Base-by-base conservation (phyloP, 2,113 vertebrate genomes). In the Tiliqua scincoides region DNA sequence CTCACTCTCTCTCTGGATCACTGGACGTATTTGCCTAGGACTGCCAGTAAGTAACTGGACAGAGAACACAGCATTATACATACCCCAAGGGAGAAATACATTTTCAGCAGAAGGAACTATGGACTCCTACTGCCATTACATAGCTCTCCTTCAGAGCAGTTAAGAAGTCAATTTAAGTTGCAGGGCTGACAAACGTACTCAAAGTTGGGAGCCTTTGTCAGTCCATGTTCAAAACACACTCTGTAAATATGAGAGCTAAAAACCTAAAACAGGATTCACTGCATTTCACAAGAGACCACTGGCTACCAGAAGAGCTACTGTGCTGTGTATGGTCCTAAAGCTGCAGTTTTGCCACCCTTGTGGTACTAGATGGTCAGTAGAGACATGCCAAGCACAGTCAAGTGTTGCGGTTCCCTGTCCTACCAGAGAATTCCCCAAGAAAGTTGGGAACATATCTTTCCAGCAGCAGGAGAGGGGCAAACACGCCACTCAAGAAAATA, bases 61-160 rank as follows among this genome's bases (percentile, higher is more conserved):
- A 91, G n/a, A 86, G 72, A 80, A 52, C 17, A 63, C 7, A 17
- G 57, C 15, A 27, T 72, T 63, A 63, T 48, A 18, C 78, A 86
- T 37, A 65, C 18, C 7, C 59, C 85, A 81, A 74, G 78, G 59
- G 68, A 74, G 14, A 54, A 86, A 73, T 74, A 37, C 17, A 35
- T 37, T 6, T 25, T 57, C 54, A 17, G 4, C 10, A 57, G 54
- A 6, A 57, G 17, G 54, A 57, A 17, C 43, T 48, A 48, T 48
- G 8, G 43, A 48, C 43, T 48, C 43, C 43, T 48, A 27, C 32
- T 85, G 63, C 17, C 52, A 57, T 54, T 35, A 32, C 62, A 62
- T 57, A 62, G 54, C 20, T 72, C 30, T 73, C 61, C 23, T 48
- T 72, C 48, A 67, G 43, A 65, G 62, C 23, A 6, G 15, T 79